Evolutionary conservation across 2,797 vertebrate species (phyloP), one percentile per base, ranked within the genome.

Genomic region (Pyrocephalus nanus): DNA sequence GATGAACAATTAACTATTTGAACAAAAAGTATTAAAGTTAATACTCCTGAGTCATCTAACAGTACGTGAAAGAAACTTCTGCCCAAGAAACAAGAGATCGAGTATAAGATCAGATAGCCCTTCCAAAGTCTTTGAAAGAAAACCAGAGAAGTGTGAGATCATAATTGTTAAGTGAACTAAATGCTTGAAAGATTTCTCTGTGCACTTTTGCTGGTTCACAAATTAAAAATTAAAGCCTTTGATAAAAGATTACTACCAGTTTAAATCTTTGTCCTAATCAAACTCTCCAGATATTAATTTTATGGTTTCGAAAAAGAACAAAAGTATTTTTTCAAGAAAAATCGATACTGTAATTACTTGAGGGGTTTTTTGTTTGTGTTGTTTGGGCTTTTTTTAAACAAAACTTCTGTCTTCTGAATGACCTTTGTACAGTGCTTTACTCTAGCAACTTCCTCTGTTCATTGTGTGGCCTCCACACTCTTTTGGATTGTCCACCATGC

Each of bases 401-500:
- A 40, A 86, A 73, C 73, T 75, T n/a, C 12, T 67, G 16, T 1
- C 29, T 81, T 96, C 78, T 84, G 22, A 78, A 57, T 73, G 38
- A 92, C 83, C 92, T 88, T 79, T 81, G 25, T 55, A 75, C 29
- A 25, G 47, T 54, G 57, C 85, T 90, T 89, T 73, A 48, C 34
- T 90, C 26, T 29, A 30, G 53, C 71, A 79, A 57, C 42, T 95
- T 94, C 47, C 60, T 88, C 88, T 86, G 72, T 95, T 95, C 92
- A 34, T 88, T 96, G 71, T 86, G 62, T 92, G 81, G 93, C 87
- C 93, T 94, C 92, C 91, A 84, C 61, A 70, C 58, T 8, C 73
- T 94, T 91, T 94, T 96, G 96, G 94, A 95, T 91, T 96, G 94
- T 92, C 95, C 93, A 95, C 86, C 85, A 94, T 88, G 93, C 75